These are phyloP conservation scores for Drosophila merina DNA, from an alignment of 2,888 invertebrate genomes.

Conservation along the genomic window DNA sequence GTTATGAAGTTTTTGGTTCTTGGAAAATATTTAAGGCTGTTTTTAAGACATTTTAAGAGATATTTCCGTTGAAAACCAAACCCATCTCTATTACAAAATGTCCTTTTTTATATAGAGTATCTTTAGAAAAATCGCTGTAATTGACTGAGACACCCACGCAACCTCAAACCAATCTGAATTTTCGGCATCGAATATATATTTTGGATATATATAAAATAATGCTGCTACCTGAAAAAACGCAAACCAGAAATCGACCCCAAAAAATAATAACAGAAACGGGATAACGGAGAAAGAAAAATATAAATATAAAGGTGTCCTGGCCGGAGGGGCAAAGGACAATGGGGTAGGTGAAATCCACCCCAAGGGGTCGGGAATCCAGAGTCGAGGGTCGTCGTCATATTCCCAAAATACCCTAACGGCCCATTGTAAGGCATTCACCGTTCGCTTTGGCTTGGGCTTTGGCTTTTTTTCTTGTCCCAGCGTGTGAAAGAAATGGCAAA, in stretches of 20 bases:
- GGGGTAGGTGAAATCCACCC: slow-evolving; percentile 49
- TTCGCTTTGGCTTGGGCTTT: slow-evolving; percentile 34
- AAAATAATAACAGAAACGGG: slow-evolving; percentile 17
- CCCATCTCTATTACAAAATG: background rate
- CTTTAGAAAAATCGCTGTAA: slow-evolving; percentile 25
- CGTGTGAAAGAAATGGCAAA: slow-evolving; percentile 57
- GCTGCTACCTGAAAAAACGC: slow-evolving; percentile 21
- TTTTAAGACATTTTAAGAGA: no score
- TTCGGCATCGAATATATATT: background rate
- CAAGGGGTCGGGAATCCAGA: slow-evolving; percentile 19
- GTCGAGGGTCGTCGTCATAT: slow-evolving; percentile 51
- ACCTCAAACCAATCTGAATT: slow-evolving; percentile 18
- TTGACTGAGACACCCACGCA: slow-evolving; percentile 31
- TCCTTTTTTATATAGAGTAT: background rate
- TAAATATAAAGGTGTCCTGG: slow-evolving; percentile 5
- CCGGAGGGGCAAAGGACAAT: background rate
- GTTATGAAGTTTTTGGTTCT: no score
- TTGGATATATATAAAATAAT: background rate
- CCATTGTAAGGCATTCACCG: slow-evolving; percentile 49
- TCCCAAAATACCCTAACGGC: slow-evolving; percentile 53
- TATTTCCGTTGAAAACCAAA: background rate
- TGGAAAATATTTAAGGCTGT: no score
- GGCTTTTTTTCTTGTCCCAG: slow-evolving; percentile 17
- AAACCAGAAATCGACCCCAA: slow-evolving; percentile 49
- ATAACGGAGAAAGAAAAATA: background rate